Percentiles rank a stretch among this genome's conserved stretches.
Evolutionary conservation across 2,797 vertebrate genomes (phyloP).

Genomic region (Ptychobarbus kaznakovi): DNA sequence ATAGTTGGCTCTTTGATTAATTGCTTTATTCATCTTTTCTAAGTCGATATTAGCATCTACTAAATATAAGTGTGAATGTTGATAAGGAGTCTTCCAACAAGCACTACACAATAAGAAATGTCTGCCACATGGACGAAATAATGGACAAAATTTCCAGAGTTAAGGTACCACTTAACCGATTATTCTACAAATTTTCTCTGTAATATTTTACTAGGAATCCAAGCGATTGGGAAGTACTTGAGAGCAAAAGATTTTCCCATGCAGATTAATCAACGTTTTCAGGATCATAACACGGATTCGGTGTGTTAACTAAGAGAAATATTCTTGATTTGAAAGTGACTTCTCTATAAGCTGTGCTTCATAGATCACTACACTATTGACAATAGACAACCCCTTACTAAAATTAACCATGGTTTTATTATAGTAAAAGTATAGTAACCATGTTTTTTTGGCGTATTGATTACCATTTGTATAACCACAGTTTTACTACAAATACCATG

Average conservation of each 20-base stretch:
- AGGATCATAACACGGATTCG: background rate
- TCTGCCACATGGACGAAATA: too few species aligned
- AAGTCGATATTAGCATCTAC: background rate
- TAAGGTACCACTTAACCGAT: background rate
- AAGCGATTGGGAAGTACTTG: background rate
- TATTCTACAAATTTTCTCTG: background rate
- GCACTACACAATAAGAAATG: background rate
- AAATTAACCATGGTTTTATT: too few species aligned
- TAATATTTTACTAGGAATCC: background rate
- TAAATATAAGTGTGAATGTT: background rate
- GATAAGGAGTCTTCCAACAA: background rate
- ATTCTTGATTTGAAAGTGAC: too few species aligned
- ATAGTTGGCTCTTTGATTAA: background rate
- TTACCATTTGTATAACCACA: too few species aligned
- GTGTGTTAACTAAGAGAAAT: too few species aligned
- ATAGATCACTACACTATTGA: too few species aligned
- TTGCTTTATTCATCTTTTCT: background rate
- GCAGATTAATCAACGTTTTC: background rate
- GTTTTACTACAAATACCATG: too few species aligned
- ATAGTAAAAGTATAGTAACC: too few species aligned
- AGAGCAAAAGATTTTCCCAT: background rate
- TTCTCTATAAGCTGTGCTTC: too few species aligned
- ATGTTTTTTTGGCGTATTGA: too few species aligned
- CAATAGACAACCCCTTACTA: too few species aligned
- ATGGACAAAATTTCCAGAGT: background rate